Base-by-base conservation (phyloP, 2,113 vertebrate genomes). In the Cyphomyrus plagiostoma region DNA sequence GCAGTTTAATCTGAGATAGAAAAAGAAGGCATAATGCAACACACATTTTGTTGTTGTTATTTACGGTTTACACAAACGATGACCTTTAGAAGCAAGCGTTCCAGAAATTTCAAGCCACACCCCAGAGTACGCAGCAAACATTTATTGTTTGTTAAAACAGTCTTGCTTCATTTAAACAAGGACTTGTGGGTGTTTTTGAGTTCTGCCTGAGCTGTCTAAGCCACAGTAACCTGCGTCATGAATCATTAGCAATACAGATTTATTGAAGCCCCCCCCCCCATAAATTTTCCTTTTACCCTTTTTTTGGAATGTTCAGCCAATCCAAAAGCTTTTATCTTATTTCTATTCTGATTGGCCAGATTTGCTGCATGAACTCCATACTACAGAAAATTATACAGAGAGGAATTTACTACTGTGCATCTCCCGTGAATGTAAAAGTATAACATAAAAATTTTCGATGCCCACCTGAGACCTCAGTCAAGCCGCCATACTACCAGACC, bases 51-150 rank as follows among this genome's bases (percentile, higher is more conserved):
- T 30, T 26, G 45, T 86, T n/a, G 8, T 85, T 85, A 85, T 85
- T 86, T 86, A 23, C 17, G n/a, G 83, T 86, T 48, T 86, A 86
- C 83, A 86, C 83, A 86, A n/a, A 86, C 5, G 23, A 50, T 86
- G 45, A 49, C 83, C 83, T 86, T 86, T 86, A 35, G 74, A 80
- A 80, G 15, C 15, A 80, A 80, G 35, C 35, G 74, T 80, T 42
- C 74, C 74, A 80, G 30, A 80, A 80, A 80, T 86, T 50, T 86
- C 45, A 86, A 48, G 82, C 9, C 42, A 46, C 21, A 23, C 46
- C 13, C 3, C 23, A 49, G 21, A 85, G 23, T 45, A 85, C 2
- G 45, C 45, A 85, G 35, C 9, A 26, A 26, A 46, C 39, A 1
- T 11, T 85, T 85, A 85, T 23, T 85, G 82, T 49, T 26, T 85